Conservation (phyloP, 1,140 invertebrate genomes). For the Trissolcus basalis region DNA sequence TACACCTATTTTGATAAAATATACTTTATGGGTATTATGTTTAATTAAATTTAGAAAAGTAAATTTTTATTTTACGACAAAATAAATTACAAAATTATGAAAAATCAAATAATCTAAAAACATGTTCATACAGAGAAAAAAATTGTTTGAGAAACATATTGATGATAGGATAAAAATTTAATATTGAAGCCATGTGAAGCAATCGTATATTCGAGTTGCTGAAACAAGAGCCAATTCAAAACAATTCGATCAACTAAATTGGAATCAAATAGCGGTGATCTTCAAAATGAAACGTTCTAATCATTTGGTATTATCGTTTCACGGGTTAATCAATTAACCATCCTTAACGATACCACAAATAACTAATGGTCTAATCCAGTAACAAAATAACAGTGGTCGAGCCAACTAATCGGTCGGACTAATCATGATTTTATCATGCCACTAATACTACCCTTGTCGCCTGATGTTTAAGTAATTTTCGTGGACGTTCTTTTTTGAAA, state of each 20-base stretch:
- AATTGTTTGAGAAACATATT: too few relatives aligned
- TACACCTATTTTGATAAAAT: too few relatives aligned
- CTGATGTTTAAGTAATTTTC: constrained; percentile 16
- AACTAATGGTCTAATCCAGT: constrained; percentile 29
- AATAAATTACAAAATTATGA: too few relatives aligned
- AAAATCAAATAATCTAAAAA: too few relatives aligned
- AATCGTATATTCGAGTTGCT: too few relatives aligned
- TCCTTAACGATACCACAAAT: constrained; percentile 14
- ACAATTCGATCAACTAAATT: constrained; percentile 3
- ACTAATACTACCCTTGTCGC: constrained; percentile 13
- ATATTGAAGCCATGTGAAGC: too few relatives aligned
- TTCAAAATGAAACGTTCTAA: constrained; percentile 10
- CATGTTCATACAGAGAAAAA: too few relatives aligned
- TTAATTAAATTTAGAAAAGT: too few relatives aligned
- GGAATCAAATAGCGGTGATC: constrained; percentile 7
- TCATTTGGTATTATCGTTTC: constrained; percentile 1
- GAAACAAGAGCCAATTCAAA: background rate
- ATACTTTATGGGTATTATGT: too few relatives aligned
- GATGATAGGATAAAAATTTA: too few relatives aligned
- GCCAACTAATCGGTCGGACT: constrained; percentile 15
- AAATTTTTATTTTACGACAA: too few relatives aligned
- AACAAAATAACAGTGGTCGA: constrained; percentile 44
- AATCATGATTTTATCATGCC: constrained; percentile 34
- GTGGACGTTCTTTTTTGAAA: too few relatives aligned
- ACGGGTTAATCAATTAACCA: constrained; percentile 21